A percentile compares a stretch with the other conserved stretches of the same genome.
phyloP scores from a whole-genome alignment of 2,888 invertebrate species.

The Globia sparganii region DNA sequence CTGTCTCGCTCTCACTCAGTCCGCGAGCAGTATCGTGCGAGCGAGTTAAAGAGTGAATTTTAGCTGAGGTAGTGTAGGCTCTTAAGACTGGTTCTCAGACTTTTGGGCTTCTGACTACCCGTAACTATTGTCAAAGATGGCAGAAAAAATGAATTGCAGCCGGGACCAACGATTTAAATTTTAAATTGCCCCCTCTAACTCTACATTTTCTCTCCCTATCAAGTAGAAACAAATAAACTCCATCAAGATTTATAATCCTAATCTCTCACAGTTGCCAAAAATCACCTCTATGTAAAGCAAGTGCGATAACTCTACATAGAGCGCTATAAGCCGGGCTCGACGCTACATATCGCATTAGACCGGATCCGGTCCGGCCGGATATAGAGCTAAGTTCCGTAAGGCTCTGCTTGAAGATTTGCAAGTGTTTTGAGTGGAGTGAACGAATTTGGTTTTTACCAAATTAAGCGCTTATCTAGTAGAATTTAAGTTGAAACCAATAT shows the following conservation, averaged over 20 bases:
- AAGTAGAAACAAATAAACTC: background rate
- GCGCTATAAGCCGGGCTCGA: constrained; percentile 77
- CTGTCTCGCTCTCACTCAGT: too few species aligned
- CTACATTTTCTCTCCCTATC: background rate
- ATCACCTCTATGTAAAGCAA: background rate
- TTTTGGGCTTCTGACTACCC: background rate
- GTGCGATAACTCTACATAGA: constrained; percentile 64
- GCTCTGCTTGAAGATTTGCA: constrained; percentile 34
- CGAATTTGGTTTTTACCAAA: background rate
- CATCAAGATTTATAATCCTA: constrained; percentile 4
- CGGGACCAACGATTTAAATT: background rate
- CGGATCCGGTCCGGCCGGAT: constrained; percentile 79
- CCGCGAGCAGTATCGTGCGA: too few species aligned
- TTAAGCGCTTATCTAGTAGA: background rate
- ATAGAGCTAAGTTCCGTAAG: constrained; percentile 72
- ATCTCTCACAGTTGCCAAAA: constrained; percentile 11
- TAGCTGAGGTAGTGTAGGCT: too few species aligned
- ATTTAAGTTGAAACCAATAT: background rate
- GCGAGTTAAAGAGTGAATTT: too few species aligned
- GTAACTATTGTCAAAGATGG: background rate
- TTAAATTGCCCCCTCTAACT: background rate
- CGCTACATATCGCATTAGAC: constrained; percentile 79
- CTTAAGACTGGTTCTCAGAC: too few species aligned
- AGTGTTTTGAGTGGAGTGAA: constrained; percentile 7
- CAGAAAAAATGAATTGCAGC: background rate